Conservation (phyloP, 2,888 invertebrate genomes). For the Lasioglossum villosulum region DNA sequence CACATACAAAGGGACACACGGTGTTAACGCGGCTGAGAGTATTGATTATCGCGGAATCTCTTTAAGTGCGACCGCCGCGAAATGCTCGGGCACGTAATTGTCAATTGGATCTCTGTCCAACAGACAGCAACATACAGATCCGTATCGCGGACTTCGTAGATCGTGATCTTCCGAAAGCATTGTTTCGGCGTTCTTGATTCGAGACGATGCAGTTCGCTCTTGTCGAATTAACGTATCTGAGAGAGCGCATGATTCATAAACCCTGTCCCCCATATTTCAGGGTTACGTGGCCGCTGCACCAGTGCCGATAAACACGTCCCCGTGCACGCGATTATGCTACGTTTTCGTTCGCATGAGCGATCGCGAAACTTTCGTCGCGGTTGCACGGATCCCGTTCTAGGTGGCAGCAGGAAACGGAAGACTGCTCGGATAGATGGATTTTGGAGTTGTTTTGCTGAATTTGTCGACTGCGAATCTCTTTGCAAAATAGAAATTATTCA, state of each 20-base stretch:
- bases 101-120: slow-evolving; percentile 30
- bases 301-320: slow-evolving; percentile 19
- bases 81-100: slow-evolving; percentile 27
- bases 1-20: not conserved
- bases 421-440: slow-evolving; percentile 25
- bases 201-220: not conserved
- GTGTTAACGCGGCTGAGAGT: slow-evolving; percentile 5
- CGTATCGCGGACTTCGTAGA: not conserved
- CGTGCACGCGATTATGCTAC: slow-evolving; percentile 15
- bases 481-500: not conserved
- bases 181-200: not conserved
- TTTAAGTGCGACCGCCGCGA: slow-evolving; percentile 46
- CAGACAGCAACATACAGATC: not conserved
- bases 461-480: not conserved
- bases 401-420: slow-evolving; percentile 70
- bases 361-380: slow-evolving; percentile 38
- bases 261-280: slow-evolving; percentile 14
- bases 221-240: not conserved
- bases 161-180: not conserved
- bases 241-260: not conserved
- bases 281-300: slow-evolving; percentile 3
- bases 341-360: slow-evolving; percentile 44
- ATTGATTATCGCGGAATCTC: slow-evolving; percentile 59
- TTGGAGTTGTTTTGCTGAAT: not conserved
- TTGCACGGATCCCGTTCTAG: slow-evolving; percentile 52